Evolutionary conservation across 1,140 invertebrate genomes (phyloP).

Genomic region (Pectinophora gossypiella): DNA sequence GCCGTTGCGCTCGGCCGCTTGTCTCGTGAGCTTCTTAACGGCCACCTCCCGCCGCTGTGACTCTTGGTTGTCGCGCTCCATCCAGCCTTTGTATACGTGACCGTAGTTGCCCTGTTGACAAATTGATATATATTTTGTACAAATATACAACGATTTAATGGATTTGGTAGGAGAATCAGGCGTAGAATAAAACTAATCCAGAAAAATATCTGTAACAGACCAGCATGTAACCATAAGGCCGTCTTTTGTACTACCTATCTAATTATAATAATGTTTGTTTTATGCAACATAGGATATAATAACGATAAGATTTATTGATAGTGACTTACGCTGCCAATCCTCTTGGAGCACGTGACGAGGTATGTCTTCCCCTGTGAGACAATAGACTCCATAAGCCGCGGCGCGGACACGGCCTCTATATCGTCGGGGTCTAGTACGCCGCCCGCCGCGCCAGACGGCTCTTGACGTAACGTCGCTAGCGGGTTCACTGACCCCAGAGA

Average conservation of each 20-base stretch:
- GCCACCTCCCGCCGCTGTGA: slow-evolving; percentile 57
- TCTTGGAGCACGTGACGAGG: slow-evolving; percentile 55
- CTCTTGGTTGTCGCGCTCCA: slow-evolving; percentile 63
- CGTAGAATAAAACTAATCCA: too few relatives aligned
- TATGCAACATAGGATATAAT: too few relatives aligned
- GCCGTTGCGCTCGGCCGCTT: slow-evolving; percentile 47
- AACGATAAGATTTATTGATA: too few relatives aligned
- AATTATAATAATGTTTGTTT: too few relatives aligned
- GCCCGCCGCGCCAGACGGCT: slow-evolving; percentile 9
- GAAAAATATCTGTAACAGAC: too few relatives aligned
- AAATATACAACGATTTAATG: neutral
- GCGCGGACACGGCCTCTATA: slow-evolving; percentile 16
- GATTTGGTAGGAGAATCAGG: too few relatives aligned
- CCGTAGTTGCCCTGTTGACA: slow-evolving; percentile 54
- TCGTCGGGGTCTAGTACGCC: neutral
- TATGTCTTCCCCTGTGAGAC: slow-evolving; percentile 57
- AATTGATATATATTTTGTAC: neutral
- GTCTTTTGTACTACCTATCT: too few relatives aligned
- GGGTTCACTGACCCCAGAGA: neutral
- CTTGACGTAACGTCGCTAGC: neutral
- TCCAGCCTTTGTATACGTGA: slow-evolving; percentile 61
- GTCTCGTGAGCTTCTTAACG: slow-evolving; percentile 54
- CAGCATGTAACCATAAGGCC: too few relatives aligned
- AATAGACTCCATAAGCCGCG: slow-evolving; percentile 58
- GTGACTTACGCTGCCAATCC: slow-evolving; percentile 44